phyloP scores from a whole-genome alignment of 2,797 vertebrate genomes.

The Aphelocoma californica region DNA sequence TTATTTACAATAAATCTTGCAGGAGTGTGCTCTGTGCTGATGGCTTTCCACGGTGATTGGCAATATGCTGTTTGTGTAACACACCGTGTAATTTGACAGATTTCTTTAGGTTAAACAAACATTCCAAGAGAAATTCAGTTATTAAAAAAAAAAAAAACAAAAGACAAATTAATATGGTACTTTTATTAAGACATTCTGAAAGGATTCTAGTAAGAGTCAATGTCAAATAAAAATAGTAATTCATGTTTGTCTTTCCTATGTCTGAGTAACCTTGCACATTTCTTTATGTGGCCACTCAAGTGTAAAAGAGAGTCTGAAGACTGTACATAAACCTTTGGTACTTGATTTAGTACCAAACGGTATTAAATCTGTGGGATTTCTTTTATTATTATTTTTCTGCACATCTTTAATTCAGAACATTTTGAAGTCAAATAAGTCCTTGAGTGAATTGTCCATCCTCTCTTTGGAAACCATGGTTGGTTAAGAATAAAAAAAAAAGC shows the following conservation, averaged over 20 bases:
- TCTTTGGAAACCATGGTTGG: neutral
- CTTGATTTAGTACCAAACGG: neutral
- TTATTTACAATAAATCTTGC: neutral
- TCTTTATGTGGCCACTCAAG: rapidly evolving
- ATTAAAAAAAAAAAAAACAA: neutral
- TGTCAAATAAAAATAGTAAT: neutral
- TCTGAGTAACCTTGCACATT: neutral
- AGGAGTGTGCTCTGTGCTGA: neutral
- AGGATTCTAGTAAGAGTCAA: neutral
- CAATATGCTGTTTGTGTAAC: neutral
- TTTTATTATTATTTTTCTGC: neutral
- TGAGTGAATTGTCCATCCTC: neutral
- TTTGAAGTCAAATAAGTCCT: neutral
- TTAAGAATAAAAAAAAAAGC: neutral
- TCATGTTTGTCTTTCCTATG: neutral
- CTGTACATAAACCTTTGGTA: neutral
- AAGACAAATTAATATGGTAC: neutral
- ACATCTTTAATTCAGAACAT: neutral
- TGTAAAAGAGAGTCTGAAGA: neutral
- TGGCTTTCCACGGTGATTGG: neutral
- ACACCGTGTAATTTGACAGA: neutral
- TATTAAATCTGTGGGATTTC: neutral
- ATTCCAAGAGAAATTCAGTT: neutral
- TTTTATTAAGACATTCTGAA: neutral
- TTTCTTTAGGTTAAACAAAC: neutral